Evolutionary conservation across 1,140 invertebrate species (phyloP), one percentile per base, ranked within the genome.

Genomic region (Bicyclus anynana): DNA sequence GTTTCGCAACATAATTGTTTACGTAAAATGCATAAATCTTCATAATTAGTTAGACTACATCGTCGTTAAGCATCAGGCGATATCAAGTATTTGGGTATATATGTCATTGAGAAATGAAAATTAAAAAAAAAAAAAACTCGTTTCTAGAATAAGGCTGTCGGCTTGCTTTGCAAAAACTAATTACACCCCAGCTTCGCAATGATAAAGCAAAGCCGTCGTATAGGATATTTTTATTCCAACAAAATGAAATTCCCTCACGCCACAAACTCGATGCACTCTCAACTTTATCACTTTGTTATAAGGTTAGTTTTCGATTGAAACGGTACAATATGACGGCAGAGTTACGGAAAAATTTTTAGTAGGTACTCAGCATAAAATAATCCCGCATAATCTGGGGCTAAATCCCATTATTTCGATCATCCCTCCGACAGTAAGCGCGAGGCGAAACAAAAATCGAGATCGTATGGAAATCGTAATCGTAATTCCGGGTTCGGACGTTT

Each of bases 321-420:
- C 5, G 3, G 2, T 20, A n/a, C 7, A 18, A 44, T 44, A 44
- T 44, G 40, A 20, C 18, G 13, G 46, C 29, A 13, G 51, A 29
- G 40, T 44, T 57, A 58, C 50, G 49, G 53, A 63, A 62, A 57
- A 75, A 65, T 77, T 81, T 87, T 81, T 77, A 77, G 56, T 73
- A 72, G 53, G 67, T 76, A 65, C 72, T 72, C 69, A 60, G 68
- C 68, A 79, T 76, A 75, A 74, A 81, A 87, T 90, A 89, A 90
- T 89, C 89, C 89, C 57, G 66, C 72, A 78, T 89, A 90, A 90
- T 90, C 89, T 84, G 74, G 75, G 72, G 79, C 40, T 67, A 87
- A 88, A 90, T 90, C 86, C 87, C 80, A 88, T 89, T 89, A 85
- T 86, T 80, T 65, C 74, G 83, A 87, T 84, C 77, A 80, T 74